Base-by-base conservation (phyloP, 2,888 invertebrate species). In the Fissipunctia ypsillon region DNA sequence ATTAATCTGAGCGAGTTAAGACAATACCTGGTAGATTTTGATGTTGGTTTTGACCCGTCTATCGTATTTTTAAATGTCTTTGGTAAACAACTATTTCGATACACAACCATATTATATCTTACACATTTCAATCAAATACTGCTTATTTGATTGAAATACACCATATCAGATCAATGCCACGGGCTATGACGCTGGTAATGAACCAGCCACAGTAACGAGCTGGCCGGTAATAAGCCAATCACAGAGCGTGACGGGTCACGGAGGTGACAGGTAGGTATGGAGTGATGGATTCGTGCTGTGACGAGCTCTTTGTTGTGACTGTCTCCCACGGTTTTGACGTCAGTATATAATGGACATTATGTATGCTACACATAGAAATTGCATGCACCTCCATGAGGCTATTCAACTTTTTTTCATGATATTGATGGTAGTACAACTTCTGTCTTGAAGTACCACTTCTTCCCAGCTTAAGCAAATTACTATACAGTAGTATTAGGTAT, bases 91-190 rank as follows among this genome's bases (percentile, higher is more conserved):
- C 31, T 3, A 31, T 31, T 2, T 31, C 31, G 31, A 31, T 31
- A 31, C 2, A 4, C 31, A 3, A 31, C 31, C 31, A 31, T 31
- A 31, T 31, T 31, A 31, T 31, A 4, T 31, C 31, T 31, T 31
- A 31, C n/a, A n/a, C n/a, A n/a, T n/a, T n/a, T n/a, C n/a, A n/a
- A n/a, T n/a, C n/a, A n/a, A n/a, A n/a, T n/a, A n/a, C n/a, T n/a
- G n/a, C n/a, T n/a, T n/a, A n/a, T 59, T 69, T 48, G 45, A 81
- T 63, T 81, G 28, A 77, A 80, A 57, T 52, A 19, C 54, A 66
- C 35, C 31, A 57, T 52, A 31, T 28, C 60, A 41, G 56, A 81
- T 77, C 73, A 81, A 81, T 80, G 68, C 6, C 73, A 73, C 57
- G 68, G 48, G 22, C 28, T 61, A 12, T 69, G 57, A 73, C 77